Conservation (phyloP, 2,888 invertebrate species). For the Galerucella nymphaeae region DNA sequence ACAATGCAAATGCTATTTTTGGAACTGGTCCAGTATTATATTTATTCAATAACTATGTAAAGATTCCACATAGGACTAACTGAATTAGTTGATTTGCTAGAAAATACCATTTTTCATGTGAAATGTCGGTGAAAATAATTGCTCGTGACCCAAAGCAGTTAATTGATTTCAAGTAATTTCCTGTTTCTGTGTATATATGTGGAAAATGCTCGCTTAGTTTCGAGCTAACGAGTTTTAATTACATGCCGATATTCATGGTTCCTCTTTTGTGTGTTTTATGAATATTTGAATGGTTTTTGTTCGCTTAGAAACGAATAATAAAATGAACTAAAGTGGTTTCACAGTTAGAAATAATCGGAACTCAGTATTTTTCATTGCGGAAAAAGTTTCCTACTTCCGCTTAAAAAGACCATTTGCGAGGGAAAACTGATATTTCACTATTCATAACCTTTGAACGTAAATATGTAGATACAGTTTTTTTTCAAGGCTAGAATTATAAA, state of each 20-base stretch:
- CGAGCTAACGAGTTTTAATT: background rate
- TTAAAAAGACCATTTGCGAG: background rate
- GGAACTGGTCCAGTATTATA: no score
- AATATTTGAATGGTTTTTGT: background rate
- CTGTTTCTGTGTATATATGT: background rate
- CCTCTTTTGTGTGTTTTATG: background rate
- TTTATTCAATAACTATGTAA: no score
- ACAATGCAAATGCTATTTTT: no score
- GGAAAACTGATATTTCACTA: background rate
- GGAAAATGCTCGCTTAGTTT: conserved; percentile 5
- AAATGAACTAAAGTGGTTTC: background rate
- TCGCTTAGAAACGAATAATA: background rate
- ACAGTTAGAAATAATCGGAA: background rate
- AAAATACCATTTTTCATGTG: background rate
- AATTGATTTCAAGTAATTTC: conserved; percentile 1
- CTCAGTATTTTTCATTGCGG: background rate
- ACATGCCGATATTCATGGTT: background rate
- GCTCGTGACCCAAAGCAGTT: background rate
- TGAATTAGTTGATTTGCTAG: no score
- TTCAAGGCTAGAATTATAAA: no score
- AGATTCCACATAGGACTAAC: no score
- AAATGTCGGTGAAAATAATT: background rate
- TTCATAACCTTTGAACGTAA: no score
- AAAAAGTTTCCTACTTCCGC: background rate
- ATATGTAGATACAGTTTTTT: background rate